Base-by-base conservation (phyloP, 30 jellyfish, hydroid and myxozoan genomes). In the Chrysaora quinquecirrha region DNA sequence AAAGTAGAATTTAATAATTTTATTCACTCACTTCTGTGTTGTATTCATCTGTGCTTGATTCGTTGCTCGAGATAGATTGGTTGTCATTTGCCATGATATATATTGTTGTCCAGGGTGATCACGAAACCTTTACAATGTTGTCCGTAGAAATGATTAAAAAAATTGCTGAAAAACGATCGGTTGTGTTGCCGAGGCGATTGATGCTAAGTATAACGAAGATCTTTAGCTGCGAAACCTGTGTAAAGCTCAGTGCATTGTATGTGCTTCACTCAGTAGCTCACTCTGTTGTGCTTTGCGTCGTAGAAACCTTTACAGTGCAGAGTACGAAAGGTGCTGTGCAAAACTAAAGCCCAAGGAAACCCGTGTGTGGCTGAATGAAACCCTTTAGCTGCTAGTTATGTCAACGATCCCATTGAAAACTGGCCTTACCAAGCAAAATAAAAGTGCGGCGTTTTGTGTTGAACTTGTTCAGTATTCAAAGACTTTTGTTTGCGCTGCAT, bases 61-160 rank as follows among this genome's bases (percentile, higher is more conserved):
- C 85, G 50, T 84, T 73, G 71, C 95, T 84, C 19, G 95, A 84
- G 9, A 84, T 69, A 18, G 95, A 84, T 14, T 84, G 87, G 56
- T 49, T 52, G 49, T 84, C 95, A 1, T 72, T 68, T 48, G 87
- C 85, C 85, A 84, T 64, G 70, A n/a, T n/a, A n/a, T n/a, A n/a
- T n/a, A n/a, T n/a, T n/a, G 94, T 60, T 52, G 58, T 43, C 16
- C 89, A 80, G 71, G n/a, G 68, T 48, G 48, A 9, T 43, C 35
- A 43, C 58, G 58, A 43, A 43, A 43, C 58, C 58, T 43, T 43
- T 43, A 43, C 58, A 43, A 16, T 43, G 58, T 16, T 6, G 58
- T 6, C 16, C 58, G 58, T 43, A 43, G 16, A 43, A 6, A 6
- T 43, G 16, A n/a, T n/a, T n/a, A 6, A 43, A 43, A 43, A 43